phyloP scores from a whole-genome alignment of 35 echinoderm and acorn worm genomes.

The Apostichopus japonicus region DNA sequence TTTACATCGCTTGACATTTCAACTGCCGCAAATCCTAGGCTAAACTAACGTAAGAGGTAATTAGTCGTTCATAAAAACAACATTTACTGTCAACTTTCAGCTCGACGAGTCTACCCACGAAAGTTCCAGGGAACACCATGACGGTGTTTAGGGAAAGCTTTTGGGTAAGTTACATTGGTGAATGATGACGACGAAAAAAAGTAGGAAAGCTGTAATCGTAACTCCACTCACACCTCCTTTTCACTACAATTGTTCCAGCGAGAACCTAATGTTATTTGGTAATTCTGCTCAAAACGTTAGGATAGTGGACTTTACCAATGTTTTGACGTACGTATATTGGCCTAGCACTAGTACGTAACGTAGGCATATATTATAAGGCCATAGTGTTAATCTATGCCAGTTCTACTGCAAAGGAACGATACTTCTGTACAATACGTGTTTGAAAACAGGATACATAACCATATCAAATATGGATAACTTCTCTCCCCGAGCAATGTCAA shows the following conservation, averaged over 20 bases:
- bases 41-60: no score
- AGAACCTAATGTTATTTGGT: conserved; percentile 10
- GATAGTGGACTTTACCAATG: not conserved
- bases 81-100: not conserved
- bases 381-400: no score
- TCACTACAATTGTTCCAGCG: not conserved
- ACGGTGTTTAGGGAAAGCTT: conserved; percentile 40
- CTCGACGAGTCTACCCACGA: not conserved
- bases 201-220: not conserved
- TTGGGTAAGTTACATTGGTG: conserved; percentile 6
- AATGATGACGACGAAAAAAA: not conserved
- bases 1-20: no score
- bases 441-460: no score
- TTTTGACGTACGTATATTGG: no score
- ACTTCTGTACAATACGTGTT: no score
- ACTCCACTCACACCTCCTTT: not conserved
- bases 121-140: conserved; percentile 23
- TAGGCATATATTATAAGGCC: no score
- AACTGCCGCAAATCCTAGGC: no score
- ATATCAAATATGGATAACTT: no score
- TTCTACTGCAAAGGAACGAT: no score
- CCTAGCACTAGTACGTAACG: no score
- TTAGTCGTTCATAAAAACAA: not conserved
- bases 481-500: no score
- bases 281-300: not conserved